These are phyloP conservation scores for Sinocyclocheilus grahami DNA, from an alignment of 2,113 vertebrate genomes.

Conservation along the genomic window DNA sequence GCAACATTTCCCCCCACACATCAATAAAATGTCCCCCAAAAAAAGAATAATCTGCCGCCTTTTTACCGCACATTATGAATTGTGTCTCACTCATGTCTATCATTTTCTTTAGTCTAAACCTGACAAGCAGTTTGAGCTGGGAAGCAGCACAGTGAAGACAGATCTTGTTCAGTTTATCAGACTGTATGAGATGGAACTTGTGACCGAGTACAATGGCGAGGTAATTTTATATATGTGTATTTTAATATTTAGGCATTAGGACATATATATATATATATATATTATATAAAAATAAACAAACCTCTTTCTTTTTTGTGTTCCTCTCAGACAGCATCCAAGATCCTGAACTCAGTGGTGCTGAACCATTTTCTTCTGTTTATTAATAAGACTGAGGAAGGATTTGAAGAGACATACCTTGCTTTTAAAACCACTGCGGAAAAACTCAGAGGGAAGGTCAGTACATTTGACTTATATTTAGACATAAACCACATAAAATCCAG, in stretches of 20 bases:
- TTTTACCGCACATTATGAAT: background rate
- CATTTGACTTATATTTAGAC: background rate
- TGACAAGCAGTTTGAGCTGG: constrained; percentile 68
- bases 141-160: constrained; percentile 67
- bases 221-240: constrained; percentile 57
- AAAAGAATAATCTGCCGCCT: too few species aligned
- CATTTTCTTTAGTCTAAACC: constrained; percentile 58
- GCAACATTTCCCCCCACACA: too few species aligned
- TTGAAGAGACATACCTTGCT: constrained; percentile 69
- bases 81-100: background rate
- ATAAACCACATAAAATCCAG: background rate
- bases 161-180: constrained; percentile 70
- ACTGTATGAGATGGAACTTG: constrained; percentile 75
- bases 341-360: constrained; percentile 79
- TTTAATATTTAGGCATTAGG: background rate
- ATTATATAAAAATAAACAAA: too few species aligned
- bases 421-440: constrained; percentile 73
- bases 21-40: too few species aligned
- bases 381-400: constrained; percentile 73
- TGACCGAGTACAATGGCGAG: constrained; percentile 79
- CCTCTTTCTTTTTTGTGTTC: too few species aligned
- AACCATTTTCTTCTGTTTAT: constrained; percentile 89
- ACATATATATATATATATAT: too few species aligned
- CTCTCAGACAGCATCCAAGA: constrained; percentile 83
- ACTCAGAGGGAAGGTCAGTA: constrained; percentile 85